Conservation (phyloP, 1,140 invertebrate species). For the Leptopilina boulardi region DNA sequence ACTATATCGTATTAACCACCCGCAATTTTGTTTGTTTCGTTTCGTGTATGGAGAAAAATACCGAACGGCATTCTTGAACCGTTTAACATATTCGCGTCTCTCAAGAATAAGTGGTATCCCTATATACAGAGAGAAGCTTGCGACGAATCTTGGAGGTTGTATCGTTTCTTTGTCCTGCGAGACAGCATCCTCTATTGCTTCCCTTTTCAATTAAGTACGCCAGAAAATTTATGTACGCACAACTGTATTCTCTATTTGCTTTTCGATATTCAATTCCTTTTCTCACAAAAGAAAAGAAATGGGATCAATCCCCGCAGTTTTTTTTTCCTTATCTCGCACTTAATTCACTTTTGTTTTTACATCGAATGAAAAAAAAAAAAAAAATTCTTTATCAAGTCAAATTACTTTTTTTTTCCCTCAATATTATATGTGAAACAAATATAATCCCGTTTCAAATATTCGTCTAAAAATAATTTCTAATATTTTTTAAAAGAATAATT, state of each 20-base stretch:
- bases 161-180: slow-evolving; percentile 51
- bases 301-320: slow-evolving; percentile 10
- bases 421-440: too few relatives aligned
- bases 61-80: slow-evolving; percentile 60
- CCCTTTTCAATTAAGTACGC: slow-evolving; percentile 75
- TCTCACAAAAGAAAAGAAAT: slow-evolving; percentile 52
- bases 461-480: too few relatives aligned
- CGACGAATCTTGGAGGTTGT: slow-evolving; percentile 37
- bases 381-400: too few relatives aligned
- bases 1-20: slow-evolving; percentile 38
- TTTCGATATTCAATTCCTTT: slow-evolving; percentile 65
- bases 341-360: neutral
- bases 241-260: slow-evolving; percentile 58
- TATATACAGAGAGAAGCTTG: slow-evolving; percentile 38
- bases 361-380: too few relatives aligned
- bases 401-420: too few relatives aligned
- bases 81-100: slow-evolving; percentile 68
- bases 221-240: slow-evolving; percentile 74
- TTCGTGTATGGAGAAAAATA: slow-evolving; percentile 65
- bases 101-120: slow-evolving; percentile 15
- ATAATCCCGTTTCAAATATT: too few relatives aligned
- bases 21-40: slow-evolving; percentile 49
- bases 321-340: neutral
- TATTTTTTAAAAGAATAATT: too few relatives aligned
- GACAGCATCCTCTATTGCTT: slow-evolving; percentile 53